Conservation (phyloP, 2,113 vertebrate genomes). For the Eclectus roratus region DNA sequence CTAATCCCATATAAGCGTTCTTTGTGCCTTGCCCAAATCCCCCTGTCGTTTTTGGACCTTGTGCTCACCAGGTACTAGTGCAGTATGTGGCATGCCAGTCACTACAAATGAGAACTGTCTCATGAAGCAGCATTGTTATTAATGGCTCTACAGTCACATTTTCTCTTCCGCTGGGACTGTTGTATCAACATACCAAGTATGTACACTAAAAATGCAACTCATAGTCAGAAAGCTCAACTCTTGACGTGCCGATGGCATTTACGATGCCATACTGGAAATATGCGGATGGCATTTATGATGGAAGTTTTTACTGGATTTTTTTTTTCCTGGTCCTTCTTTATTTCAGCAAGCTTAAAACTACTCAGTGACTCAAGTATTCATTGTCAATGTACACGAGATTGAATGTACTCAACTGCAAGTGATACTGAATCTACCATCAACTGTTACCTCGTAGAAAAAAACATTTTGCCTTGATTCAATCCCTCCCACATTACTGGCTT, state of each 20-base stretch:
- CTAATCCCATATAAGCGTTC: not conserved
- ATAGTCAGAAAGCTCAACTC: not conserved
- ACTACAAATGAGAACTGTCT: not conserved
- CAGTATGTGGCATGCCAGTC: rapidly evolving
- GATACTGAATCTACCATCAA: not conserved
- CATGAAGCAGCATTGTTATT: rapidly evolving
- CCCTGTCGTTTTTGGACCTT: not conserved
- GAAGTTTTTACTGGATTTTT: not conserved
- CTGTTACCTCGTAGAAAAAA: not conserved
- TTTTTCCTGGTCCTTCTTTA: not conserved
- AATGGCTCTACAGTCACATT: not conserved
- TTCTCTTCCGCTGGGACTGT: not conserved
- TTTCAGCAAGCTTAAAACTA: not conserved
- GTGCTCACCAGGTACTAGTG: rapidly evolving
- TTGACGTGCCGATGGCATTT: not conserved
- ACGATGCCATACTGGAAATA: too few relatives aligned
- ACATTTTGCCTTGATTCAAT: not conserved
- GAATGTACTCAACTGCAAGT: not conserved
- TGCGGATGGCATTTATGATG: too few relatives aligned
- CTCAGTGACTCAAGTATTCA: not conserved
- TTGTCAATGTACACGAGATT: not conserved
- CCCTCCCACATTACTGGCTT: not conserved
- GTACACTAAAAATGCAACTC: not conserved
- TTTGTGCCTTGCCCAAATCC: not conserved
- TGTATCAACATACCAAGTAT: not conserved